Base-by-base conservation (phyloP, 2,888 invertebrate genomes). In the Dyspetes luteomarginatus region DNA sequence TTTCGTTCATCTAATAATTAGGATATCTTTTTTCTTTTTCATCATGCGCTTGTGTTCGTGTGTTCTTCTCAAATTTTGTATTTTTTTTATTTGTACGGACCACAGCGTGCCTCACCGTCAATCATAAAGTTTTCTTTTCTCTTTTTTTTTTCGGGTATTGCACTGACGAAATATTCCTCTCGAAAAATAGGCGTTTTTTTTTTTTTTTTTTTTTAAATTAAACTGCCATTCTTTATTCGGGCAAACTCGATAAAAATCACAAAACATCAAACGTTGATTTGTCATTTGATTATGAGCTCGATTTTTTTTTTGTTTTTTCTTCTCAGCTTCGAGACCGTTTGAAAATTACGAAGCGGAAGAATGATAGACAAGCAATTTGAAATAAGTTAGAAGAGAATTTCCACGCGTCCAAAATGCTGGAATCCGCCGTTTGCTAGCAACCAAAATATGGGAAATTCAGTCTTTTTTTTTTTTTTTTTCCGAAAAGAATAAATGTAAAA, bases 221-320 rank as follows among this genome's bases (percentile, higher is more conserved):
- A n/a, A n/a, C n/a, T n/a, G n/a, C n/a, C n/a, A n/a, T n/a, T n/a
- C n/a, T 41, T 28, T 22, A 9, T 7, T 48, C 43, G 55, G 56
- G 24, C n/a, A n/a, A 43, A 30, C 48, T 24, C 22, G 15, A 68
- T 48, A 60, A 64, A 62, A n/a, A 56, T n/a, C 60, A 43, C 26
- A 55, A 45, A 73, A 71, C 45, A 67, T 74, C 48, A 65, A 62
- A 75, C 30, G 55, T 58, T 28, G 56, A 50, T 30, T 58, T 58
- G 5, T 71, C 55, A 19, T 80, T 82, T 82, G 83, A 83, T 83
- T 77, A 72, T 60, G 71, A 43, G 80, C 83, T 82, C 83, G 58
- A 55, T 78, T 74, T 68, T 12, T 50, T 41, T 67, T 62, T 75
- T 52, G 52, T 12, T 52, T 52, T 52, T 19, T 65, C 24, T 52